Evolutionary conservation across 2,797 vertebrate genomes (phyloP).

Genomic region (Lemur catta): DNA sequence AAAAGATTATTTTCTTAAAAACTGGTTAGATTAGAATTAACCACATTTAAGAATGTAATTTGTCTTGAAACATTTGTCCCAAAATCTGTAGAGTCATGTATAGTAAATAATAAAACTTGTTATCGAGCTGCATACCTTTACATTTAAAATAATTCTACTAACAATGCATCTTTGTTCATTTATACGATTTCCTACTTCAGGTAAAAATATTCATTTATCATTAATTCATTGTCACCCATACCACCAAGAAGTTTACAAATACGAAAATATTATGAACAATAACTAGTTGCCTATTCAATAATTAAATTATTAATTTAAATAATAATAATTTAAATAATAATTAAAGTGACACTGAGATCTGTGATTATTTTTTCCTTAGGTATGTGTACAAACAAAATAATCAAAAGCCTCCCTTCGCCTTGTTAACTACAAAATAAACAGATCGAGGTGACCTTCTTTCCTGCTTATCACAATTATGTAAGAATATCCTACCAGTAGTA

Average conservation of each 20-base stretch:
- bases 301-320: background rate
- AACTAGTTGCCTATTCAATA: background rate
- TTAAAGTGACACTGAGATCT: background rate
- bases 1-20: constrained; percentile 39
- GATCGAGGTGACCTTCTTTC: background rate
- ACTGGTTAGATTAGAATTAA: background rate
- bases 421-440: constrained; percentile 42
- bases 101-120: constrained; percentile 14
- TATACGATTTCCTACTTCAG: constrained; percentile 7
- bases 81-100: background rate
- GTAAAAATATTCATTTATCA: constrained; percentile 25
- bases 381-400: background rate
- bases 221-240: background rate
- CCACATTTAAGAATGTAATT: background rate
- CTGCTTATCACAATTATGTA: background rate
- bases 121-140: background rate
- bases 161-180: background rate
- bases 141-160: constrained; percentile 18
- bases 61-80: constrained; percentile 1
- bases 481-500: background rate
- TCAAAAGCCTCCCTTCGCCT: background rate
- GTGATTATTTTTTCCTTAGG: background rate
- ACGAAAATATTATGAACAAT: constrained; percentile 3
- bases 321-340: background rate
- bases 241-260: background rate